phyloP scores from a whole-genome alignment of 1,140 invertebrate species.

The Saccostrea cuccullata region DNA sequence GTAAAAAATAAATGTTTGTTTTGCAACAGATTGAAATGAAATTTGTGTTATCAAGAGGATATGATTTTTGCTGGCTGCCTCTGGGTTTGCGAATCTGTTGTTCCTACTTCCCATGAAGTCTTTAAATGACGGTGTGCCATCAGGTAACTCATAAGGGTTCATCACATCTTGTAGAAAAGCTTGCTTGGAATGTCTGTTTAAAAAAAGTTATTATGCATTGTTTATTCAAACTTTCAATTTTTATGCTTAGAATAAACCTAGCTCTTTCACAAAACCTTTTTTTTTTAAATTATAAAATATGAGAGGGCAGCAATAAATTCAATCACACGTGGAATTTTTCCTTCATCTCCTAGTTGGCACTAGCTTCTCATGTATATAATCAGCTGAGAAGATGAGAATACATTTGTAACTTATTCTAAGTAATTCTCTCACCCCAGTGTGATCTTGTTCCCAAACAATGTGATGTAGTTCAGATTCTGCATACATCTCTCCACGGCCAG shows the following conservation, averaged over 20 bases:
- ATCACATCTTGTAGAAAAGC: conserved; percentile 97
- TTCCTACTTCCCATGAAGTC: conserved; percentile 98
- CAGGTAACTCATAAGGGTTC: conserved; percentile 95
- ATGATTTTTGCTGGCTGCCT: conserved; percentile 82
- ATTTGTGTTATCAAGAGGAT: conserved; percentile 63
- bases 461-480: conserved; percentile 95
- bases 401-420: too few species aligned
- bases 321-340: too few species aligned
- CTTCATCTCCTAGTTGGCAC: too few species aligned
- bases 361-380: too few species aligned
- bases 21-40: too few species aligned
- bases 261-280: too few species aligned
- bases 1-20: too few species aligned
- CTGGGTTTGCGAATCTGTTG: conserved; percentile 86
- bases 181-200: conserved; percentile 92
- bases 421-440: conserved; percentile 80
- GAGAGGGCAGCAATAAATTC: too few species aligned
- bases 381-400: too few species aligned
- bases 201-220: conserved; percentile 57
- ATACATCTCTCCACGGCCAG: conserved; percentile 95
- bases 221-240: too few species aligned
- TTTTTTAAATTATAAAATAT: too few species aligned
- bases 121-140: conserved; percentile 97
- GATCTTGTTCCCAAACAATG: conserved; percentile 86
- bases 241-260: too few species aligned